Evolutionary conservation across 2,113 vertebrate species (phyloP), one percentile per base, ranked within the genome.

Genomic region (Mesocricetus auratus): DNA sequence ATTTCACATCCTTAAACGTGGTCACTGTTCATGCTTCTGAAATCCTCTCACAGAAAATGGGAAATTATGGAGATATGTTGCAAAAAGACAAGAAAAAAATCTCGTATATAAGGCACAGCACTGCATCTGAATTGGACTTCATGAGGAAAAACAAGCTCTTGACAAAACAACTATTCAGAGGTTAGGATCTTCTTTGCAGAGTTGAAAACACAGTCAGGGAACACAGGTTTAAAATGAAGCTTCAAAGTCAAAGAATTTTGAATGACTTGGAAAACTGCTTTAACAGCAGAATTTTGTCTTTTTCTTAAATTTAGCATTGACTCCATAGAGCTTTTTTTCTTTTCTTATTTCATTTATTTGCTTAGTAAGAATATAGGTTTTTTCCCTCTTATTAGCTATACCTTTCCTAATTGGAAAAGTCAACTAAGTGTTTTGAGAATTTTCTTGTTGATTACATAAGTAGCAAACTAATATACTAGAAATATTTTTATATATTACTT

Each of bases 401-500:
- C 2, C 53, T 93, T 93, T 95, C 26, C 45, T 92, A 74, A 95
- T 79, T 82, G 39, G 42, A 91, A 12, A 97, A 86, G 12, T 89
- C 60, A 92, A 29, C 13, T 36, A 78, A 53, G 3, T 90, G 29
- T 21, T 62, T 39, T 96, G 88, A 62, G 78, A 96, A 90, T 92
- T 94, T 94, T 92, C 29, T 68, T 82, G 97, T 60, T 95, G 90
- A 53, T 90, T 96, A 77, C 86, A 93, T 81, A 11, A 98, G 71
- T 90, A 73, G 78, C 83, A 98, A 96, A 21, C 88, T 92, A 96
- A 47, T 98, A 85, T 88, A 66, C 12, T 91, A 71, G 33, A 94
- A 97, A 95, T 50, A 16, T n/a, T 98, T 98, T 96, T 75, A 93
- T 98, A 96, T 83, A 83, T 62, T 96, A 88, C 98, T 98, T 83